Conservation (phyloP, 1,140 invertebrate species). For the Drosophila mojavensis region DNA sequence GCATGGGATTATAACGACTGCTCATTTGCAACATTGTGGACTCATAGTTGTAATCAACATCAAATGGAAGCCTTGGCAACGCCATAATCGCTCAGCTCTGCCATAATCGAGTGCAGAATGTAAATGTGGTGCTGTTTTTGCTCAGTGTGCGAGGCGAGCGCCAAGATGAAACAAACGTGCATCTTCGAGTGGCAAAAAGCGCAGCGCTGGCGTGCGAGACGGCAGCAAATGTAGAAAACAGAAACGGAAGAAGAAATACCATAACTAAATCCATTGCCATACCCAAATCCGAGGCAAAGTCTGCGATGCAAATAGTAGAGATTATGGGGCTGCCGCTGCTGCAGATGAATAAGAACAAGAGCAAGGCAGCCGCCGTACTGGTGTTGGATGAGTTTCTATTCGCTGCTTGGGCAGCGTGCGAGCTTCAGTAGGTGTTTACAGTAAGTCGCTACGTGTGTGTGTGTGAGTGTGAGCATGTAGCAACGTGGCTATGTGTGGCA, state of each 20-base stretch:
- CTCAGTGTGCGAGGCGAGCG: constrained; percentile 59
- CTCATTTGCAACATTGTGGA: constrained; percentile 47
- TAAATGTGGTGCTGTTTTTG: constrained; percentile 57
- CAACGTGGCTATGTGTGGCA: constrained; percentile 53
- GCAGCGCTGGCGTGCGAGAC: constrained; percentile 45
- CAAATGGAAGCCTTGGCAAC: constrained; percentile 7
- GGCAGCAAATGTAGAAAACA: constrained; percentile 26
- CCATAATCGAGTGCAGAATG: constrained; percentile 34
- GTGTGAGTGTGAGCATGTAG: constrained; percentile 37
- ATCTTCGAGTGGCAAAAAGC: constrained; percentile 57
- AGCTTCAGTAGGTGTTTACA: constrained; percentile 54
- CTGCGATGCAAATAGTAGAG: constrained; percentile 83
- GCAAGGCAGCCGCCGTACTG: constrained; percentile 29
- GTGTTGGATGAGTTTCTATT: constrained; percentile 38
- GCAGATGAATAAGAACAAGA: constrained; percentile 72
- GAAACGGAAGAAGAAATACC: constrained; percentile 77
- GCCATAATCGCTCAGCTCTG: neutral
- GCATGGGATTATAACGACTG: constrained; percentile 8
- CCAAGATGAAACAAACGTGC: constrained; percentile 69
- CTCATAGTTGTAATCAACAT: constrained; percentile 34
- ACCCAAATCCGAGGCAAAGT: constrained; percentile 79
- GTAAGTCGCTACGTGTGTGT: constrained; percentile 1
- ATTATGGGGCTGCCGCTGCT: constrained; percentile 64
- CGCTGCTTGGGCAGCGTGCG: constrained; percentile 1
- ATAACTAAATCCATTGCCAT: constrained; percentile 82